These are phyloP conservation scores for Petrocephalus microphthalmus DNA, from an alignment of 2,113 vertebrate species.

Conservation along the genomic window DNA sequence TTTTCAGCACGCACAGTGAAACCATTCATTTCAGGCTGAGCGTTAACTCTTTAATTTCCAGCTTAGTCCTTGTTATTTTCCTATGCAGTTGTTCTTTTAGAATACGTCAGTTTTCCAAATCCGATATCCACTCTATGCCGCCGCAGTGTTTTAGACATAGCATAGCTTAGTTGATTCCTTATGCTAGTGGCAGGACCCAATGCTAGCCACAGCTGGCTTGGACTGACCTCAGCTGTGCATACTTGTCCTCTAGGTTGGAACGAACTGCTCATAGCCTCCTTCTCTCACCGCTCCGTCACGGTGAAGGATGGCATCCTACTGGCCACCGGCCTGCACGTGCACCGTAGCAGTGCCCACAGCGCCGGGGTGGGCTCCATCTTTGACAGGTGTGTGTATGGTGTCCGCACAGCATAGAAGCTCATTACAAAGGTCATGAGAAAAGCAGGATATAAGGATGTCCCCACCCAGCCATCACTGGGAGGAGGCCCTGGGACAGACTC, in stretches of 20 bases:
- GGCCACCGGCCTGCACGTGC: slow-evolving; percentile 77
- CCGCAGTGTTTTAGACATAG: neutral
- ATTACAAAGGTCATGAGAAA: neutral
- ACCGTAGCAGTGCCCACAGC: slow-evolving; percentile 66
- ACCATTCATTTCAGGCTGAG: neutral
- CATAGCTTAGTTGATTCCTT: neutral
- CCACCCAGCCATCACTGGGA: neutral
- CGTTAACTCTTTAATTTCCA: neutral
- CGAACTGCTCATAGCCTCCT: slow-evolving; percentile 89
- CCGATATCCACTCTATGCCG: neutral
- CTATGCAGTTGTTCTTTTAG: neutral
- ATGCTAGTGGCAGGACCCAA: neutral
- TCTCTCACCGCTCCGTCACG: slow-evolving; percentile 88
- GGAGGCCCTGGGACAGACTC: neutral
- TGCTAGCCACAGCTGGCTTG: neutral
- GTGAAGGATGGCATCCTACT: slow-evolving; percentile 92
- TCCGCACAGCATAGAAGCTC: neutral
- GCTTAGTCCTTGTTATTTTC: neutral
- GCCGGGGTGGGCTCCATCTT: slow-evolving; percentile 94
- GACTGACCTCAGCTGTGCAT: neutral
- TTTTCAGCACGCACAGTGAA: neutral
- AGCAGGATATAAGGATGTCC: neutral
- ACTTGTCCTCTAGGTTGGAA: slow-evolving; percentile 75
- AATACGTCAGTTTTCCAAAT: neutral
- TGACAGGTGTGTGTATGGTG: slow-evolving; percentile 65